These are phyloP conservation scores for Grallaria varia DNA, from an alignment of 2,113 vertebrate genomes.

Conservation along the genomic window DNA sequence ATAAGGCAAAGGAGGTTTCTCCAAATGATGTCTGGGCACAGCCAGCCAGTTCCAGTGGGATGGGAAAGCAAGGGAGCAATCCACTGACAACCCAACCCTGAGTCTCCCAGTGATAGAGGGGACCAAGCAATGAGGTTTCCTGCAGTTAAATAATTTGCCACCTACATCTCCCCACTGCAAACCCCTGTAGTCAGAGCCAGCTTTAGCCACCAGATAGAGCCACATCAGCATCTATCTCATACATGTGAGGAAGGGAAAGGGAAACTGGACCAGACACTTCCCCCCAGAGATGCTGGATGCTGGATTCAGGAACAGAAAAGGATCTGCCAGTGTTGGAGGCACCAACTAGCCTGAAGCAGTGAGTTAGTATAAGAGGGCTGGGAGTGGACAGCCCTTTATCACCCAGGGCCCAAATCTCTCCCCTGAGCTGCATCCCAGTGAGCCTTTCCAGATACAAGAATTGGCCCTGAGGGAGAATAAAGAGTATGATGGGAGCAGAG, in stretches of 20 bases:
- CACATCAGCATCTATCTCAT: not conserved
- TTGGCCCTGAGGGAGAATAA: not conserved
- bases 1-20: not conserved
- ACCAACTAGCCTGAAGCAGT: not conserved
- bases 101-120: not conserved
- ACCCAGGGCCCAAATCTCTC: not conserved
- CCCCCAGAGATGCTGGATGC: not conserved
- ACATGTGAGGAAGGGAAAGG: not conserved
- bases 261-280: not conserved
- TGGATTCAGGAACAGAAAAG: not conserved
- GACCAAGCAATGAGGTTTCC: not conserved
- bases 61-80: not conserved
- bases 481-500: not conserved
- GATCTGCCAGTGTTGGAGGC: not conserved
- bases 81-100: not conserved
- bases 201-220: not conserved
- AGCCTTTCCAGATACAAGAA: not conserved
- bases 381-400: not conserved
- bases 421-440: not conserved
- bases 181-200: not conserved
- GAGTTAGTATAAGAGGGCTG: not conserved
- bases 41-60: not conserved
- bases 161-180: fast-evolving
- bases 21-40: not conserved
- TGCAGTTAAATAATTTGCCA: not conserved